Conservation (phyloP, 2,797 vertebrate species). For the Chelidonichthys spinosus region DNA sequence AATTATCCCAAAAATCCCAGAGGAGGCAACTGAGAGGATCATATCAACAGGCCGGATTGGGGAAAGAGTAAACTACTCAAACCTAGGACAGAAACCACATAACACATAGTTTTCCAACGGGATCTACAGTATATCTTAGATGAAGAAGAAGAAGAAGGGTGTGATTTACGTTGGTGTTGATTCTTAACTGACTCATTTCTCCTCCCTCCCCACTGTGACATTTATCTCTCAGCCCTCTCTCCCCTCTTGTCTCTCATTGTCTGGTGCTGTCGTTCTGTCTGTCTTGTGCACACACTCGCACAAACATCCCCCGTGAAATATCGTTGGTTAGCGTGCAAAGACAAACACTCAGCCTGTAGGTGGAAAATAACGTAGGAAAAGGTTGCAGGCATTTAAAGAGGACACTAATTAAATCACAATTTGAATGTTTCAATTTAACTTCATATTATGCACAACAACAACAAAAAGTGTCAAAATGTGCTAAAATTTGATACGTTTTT, state of each 20-base stretch:
- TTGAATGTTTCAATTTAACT: background rate
- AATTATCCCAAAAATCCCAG: constrained; percentile 65
- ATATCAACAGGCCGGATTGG: background rate
- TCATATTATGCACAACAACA: too few relatives aligned
- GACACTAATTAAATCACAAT: constrained; percentile 13
- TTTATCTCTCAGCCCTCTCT: constrained; percentile 37
- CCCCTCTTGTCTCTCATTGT: constrained; percentile 17
- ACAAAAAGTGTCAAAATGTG: too few relatives aligned
- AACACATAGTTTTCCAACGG: constrained; percentile 37
- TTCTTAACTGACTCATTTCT: constrained; percentile 46
- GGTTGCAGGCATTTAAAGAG: constrained; percentile 19
- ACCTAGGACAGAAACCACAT: background rate
- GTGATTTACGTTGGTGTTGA: constrained; percentile 68
- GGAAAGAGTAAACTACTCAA: background rate
- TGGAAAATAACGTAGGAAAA: background rate
- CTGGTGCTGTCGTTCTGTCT: constrained; percentile 25
- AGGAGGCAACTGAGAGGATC: constrained; percentile 51
- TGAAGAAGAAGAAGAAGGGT: constrained; percentile 11
- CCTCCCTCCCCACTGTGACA: constrained; percentile 22
- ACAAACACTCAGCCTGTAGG: background rate
- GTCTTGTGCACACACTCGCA: background rate
- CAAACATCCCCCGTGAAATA: constrained; percentile 12
- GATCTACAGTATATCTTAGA: constrained; percentile 43
- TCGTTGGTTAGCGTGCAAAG: constrained; percentile 11
- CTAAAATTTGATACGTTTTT: too few relatives aligned